A percentile compares a stretch with the other conserved stretches of the same genome.
Evolutionary conservation across 2,113 vertebrate species (phyloP).

Genomic region (Spermophilus dauricus): DNA sequence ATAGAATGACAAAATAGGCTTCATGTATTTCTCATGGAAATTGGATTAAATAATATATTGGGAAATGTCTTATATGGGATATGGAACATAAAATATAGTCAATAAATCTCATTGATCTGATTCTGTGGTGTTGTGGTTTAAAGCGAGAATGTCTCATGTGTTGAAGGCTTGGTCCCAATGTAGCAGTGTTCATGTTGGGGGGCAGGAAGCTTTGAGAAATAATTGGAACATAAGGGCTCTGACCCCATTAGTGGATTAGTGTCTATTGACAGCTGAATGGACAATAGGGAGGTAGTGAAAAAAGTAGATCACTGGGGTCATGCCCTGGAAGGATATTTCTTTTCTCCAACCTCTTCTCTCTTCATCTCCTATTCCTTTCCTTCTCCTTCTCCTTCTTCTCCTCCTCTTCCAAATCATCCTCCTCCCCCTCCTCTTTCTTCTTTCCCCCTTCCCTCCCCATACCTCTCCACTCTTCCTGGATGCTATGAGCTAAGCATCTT

Average conservation of each 20-base stretch:
- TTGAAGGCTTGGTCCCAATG: background rate
- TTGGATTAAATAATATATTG: background rate
- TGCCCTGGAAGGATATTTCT: too few relatives aligned
- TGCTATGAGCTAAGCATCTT: too few relatives aligned
- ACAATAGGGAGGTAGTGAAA: background rate
- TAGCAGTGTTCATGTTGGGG: background rate
- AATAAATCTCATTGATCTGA: constrained; percentile 38
- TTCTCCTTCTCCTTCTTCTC: too few relatives aligned
- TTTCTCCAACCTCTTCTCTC: too few relatives aligned
- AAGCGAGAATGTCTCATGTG: background rate
- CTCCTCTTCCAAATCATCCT: too few relatives aligned
- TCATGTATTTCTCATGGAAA: constrained; percentile 7
- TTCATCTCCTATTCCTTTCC: too few relatives aligned
- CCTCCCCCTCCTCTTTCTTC: too few relatives aligned
- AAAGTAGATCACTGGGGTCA: background rate
- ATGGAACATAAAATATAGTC: constrained; percentile 23
- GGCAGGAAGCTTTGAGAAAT: background rate
- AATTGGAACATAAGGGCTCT: background rate
- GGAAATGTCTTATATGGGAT: background rate
- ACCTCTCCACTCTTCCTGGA: too few relatives aligned
- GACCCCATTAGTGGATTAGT: background rate
- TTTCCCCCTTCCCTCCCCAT: too few relatives aligned
- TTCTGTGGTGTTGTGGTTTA: background rate
- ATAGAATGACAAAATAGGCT: background rate
- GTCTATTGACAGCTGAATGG: background rate